Evolutionary conservation across 1,140 invertebrate genomes (phyloP), one percentile per base, ranked within the genome.

Genomic region (Drosophila sp.): DNA sequence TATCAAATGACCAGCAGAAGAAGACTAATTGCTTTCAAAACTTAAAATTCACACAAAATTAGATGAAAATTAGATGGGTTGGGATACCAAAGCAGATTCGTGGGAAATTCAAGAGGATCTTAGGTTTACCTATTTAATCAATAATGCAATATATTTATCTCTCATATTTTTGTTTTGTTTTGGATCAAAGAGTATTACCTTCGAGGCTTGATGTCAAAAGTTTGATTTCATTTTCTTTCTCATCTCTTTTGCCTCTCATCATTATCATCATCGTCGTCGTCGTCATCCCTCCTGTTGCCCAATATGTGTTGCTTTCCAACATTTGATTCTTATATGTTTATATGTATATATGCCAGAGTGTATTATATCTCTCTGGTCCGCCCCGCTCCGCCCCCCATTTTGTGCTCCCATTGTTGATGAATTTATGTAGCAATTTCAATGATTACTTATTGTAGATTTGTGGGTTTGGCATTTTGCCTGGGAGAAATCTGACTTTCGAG

Each of bases 301-400:
- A 73, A 77, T 84, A 89, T 89, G 84, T 89, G 84, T 76, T 80
- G 84, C 58, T 65, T 65, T 38, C 38, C 7, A 66, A 67, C 83
- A 86, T 86, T 86, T 86, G 79, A 84, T 89, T 80, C 72, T 69
- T 72, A 60, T 75, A 65, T 68, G 63, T 47, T 54, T 66, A 62
- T 41, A 25, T 50, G 4, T 47, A 50, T n/a, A 60, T 66, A 44
- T 76, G 64, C 56, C 47, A 57, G n/a, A 44, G 61, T 66, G 70
- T 70, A 61, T 74, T 57, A 80, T 76, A 66, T 67, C 60, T 60
- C 40, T 35, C 17, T 17, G 30, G 27, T 35, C 32, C 11, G 17
- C 8, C 32, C 7, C 8, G 55, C 2, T 17, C 5, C 11, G 32
- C 17, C 32, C 56, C 23, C 5, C 54, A 38, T 50, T 8, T 11